These are phyloP conservation scores for Clangula hyemalis DNA, from an alignment of 2,797 vertebrate species.

Conservation along the genomic window DNA sequence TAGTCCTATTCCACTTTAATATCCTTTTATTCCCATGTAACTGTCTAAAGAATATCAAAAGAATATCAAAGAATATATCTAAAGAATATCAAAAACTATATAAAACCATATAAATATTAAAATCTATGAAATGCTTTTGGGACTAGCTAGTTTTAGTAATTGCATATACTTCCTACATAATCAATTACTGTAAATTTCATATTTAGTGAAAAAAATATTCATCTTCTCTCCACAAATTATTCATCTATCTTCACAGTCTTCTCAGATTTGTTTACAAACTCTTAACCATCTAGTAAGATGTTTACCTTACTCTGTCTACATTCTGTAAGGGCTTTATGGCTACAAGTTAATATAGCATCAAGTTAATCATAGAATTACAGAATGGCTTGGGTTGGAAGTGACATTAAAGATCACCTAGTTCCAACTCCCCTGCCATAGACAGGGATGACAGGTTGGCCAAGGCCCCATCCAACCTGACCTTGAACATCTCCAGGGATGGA, in stretches of 20 bases:
- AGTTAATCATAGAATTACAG: not conserved
- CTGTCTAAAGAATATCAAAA: not conserved
- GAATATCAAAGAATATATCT: accelerated
- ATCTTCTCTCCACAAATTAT: not conserved
- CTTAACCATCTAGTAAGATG: not conserved
- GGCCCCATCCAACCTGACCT: too few species aligned
- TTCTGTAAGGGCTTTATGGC: not conserved
- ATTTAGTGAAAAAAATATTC: not conserved
- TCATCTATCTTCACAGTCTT: not conserved
- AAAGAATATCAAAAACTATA: not conserved
- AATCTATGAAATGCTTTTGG: not conserved
- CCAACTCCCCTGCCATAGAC: too few species aligned
- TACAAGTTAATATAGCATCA: not conserved
- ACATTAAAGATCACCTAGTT: too few species aligned
- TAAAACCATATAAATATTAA: not conserved
- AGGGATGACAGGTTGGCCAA: too few species aligned
- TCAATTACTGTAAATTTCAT: not conserved
- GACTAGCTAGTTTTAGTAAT: not conserved
- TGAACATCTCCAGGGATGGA: too few species aligned
- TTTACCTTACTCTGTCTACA: not conserved
- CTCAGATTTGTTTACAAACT: not conserved
- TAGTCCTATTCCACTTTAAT: not conserved
- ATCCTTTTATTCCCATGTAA: not conserved
- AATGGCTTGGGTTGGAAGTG: too few species aligned
- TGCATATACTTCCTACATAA: accelerated